phyloP scores from a whole-genome alignment of 92 coral and sea anemone species.

The Paragorgia papillata region DNA sequence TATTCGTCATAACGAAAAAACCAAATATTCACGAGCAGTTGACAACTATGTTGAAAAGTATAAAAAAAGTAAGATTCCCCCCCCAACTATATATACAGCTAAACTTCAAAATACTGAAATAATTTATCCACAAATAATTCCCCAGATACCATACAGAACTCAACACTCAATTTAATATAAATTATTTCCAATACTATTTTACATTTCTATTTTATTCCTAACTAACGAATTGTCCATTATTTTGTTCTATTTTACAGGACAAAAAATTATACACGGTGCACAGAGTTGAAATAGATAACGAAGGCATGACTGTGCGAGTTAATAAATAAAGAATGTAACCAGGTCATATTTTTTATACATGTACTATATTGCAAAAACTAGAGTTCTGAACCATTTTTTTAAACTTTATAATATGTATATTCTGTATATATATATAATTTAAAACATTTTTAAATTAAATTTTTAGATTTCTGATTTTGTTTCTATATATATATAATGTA shows the following conservation, averaged over 20 bases:
- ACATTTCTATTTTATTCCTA: not conserved
- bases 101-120: too few species aligned
- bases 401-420: too few species aligned
- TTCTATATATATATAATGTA: too few species aligned
- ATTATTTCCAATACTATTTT: too few species aligned
- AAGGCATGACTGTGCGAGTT: slow-evolving; percentile 15
- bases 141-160: too few species aligned
- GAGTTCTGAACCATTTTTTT: too few species aligned
- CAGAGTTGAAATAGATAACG: slow-evolving; percentile 20
- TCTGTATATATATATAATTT: too few species aligned
- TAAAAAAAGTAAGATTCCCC: slow-evolving; percentile 28
- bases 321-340: not conserved
- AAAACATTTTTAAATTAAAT: too few species aligned
- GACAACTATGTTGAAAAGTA: slow-evolving; percentile 36
- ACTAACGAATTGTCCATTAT: not conserved
- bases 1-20: slow-evolving; percentile 74
- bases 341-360: not conserved
- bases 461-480: too few species aligned
- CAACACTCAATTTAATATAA: too few species aligned
- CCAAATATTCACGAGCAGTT: slow-evolving; percentile 72
- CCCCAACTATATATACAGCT: too few species aligned
- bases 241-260: slow-evolving; percentile 20
- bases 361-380: not conserved
- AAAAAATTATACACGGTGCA: slow-evolving; percentile 33
- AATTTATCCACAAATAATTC: too few species aligned